Evolutionary conservation across 2,113 vertebrate genomes (phyloP), one percentile per base, ranked within the genome.

Genomic region (Cynopterus brachyotis): DNA sequence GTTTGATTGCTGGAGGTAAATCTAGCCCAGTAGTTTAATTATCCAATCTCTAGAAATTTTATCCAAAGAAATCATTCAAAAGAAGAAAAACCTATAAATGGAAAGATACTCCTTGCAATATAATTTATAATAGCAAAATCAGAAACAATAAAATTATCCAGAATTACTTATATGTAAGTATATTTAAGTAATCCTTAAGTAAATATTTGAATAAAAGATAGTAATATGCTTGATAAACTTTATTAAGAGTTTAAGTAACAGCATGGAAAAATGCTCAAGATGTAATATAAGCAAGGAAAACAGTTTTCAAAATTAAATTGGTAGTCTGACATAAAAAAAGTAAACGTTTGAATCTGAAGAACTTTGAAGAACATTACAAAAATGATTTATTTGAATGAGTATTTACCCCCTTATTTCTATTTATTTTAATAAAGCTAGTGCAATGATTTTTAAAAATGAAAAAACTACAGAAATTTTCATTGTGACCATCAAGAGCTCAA

Each of bases 71-170:
- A 76, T 24, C 72, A 59, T 57, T 9, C 28, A 32, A 67, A 94
- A 76, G 13, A 82, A 72, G 26, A 1, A 86, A 95, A 83, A 88
- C 5, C 2, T 50, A 24, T 19, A 24, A 22, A 59, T n/a, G 6
- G 19, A n/a, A 94, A 97, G 26, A 85, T 93, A 32, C 6, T 75
- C 30, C 6, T 55, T 60, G 20, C 11, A 72, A 66, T 32, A 12
- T 47, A 94, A 81, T 66, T 62, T 87, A 72, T 37, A 94, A 42
- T 11, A 57, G 19, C 9, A 72, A 93, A 97, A 72, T 50, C 60
- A 62, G 28, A 1, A 96, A 81, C 32, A 67, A 66, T 53, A 3
- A 84, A 70, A 92, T 62, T 45, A 45, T 70, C 3, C 11, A 73
- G 10, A 89, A 89, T 79, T 26, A 89, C 1, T 53, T 26, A 40